Base-by-base conservation (phyloP, 2,797 vertebrate genomes). In the Epinephelus coioides region DNA sequence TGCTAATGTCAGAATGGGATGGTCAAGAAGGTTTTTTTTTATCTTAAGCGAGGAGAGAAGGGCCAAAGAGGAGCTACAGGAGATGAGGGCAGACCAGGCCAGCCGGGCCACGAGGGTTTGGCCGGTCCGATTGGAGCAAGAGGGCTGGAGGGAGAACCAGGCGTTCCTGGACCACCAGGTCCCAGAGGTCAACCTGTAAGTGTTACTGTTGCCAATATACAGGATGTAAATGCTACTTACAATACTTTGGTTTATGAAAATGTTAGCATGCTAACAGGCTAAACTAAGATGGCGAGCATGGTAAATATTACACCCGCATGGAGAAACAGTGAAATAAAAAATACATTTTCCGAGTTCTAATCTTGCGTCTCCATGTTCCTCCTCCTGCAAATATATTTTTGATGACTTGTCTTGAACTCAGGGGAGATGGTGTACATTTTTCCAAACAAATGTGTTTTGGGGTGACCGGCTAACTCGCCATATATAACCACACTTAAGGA, bases 151-250 rank as follows among this genome's bases (percentile, higher is more conserved):
- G 96, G 96, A 63, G 94, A 95, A 46, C 87, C 89, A 17, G 96
- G 96, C 0, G n/a, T 92, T 25, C 78, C 91, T 7, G 96, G 96
- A 79, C 2, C 93, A 30, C 82, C 95, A 21, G 96, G 96, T 14
- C 95, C 95, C 55, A 93, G 95, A 87, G 96, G 96, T 76, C 62
- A 94, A 53, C 95, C 95, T 78, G 96, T 96, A 85, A 92, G 94
- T 91, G 14, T 50, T 25, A 18, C 3, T 2, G 3, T 40, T 53
- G 13, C 14, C n/a, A 57, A 17, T 12, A 3, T 30, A 46, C 5
- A 14, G 25, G 25, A 13, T 30, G 17, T 3, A 49, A 8, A 40
- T 40, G 9, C 40, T 40, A 11, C 40, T 43, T 1, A 43, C 2
- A 9, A 3, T 12, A 12, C 40, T 43, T 11, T 47, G 57, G 6